These are phyloP conservation scores for Cyrtorhinus lividipennis DNA, from an alignment of 1,140 invertebrate species.

Conservation along the genomic window DNA sequence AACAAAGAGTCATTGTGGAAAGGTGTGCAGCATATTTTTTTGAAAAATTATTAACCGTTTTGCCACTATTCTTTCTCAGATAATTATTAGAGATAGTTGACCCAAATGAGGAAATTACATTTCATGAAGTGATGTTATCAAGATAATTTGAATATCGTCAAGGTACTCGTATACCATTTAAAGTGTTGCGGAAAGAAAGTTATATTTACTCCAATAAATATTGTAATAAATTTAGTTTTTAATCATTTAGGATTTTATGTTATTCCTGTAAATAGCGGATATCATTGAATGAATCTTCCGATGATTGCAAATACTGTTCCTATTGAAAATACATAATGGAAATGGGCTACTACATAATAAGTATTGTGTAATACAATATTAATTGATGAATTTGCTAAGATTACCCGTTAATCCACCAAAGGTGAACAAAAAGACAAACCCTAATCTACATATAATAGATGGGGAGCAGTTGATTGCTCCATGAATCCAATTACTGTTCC, in stretches of 20 bases:
- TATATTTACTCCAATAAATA: background rate
- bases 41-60: no score
- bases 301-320: background rate
- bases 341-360: constrained; percentile 7
- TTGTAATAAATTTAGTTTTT: background rate
- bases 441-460: background rate
- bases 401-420: constrained; percentile 1
- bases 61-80: background rate
- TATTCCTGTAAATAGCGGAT: background rate
- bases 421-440: background rate
- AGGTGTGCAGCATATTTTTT: no score
- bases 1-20: no score
- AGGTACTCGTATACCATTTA: background rate
- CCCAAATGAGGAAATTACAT: background rate
- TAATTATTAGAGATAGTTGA: background rate
- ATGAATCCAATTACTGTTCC: no score
- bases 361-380: background rate
- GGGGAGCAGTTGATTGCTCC: no score
- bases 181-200: background rate
- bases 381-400: constrained; percentile 4
- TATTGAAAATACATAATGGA: constrained; percentile 9
- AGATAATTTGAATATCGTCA: background rate
- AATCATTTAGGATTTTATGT: no score
- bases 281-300: background rate
- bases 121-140: background rate